These are phyloP conservation scores for Saccopteryx leptura DNA, from an alignment of 2,113 vertebrate genomes.

Conservation along the genomic window DNA sequence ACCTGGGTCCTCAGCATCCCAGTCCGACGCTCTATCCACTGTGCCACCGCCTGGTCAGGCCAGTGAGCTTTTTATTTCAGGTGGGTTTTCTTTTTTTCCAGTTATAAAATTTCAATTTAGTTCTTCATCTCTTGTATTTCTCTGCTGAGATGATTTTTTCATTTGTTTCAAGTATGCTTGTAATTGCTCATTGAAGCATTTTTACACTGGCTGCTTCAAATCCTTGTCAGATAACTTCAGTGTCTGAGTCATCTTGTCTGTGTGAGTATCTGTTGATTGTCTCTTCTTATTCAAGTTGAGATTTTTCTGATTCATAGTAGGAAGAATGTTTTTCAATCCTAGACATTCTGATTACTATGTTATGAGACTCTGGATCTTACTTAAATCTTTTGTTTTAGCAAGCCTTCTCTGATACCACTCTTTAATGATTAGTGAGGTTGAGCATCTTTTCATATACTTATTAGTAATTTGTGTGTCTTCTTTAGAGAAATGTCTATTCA, in stretches of 20 bases:
- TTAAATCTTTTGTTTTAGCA: neutral
- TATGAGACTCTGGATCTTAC: neutral
- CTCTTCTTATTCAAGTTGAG: neutral
- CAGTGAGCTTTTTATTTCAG: neutral
- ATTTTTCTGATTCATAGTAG: neutral
- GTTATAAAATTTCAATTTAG: neutral
- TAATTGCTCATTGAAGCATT: neutral
- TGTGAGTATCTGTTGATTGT: neutral
- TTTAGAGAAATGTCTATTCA: neutral
- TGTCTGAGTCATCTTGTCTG: neutral
- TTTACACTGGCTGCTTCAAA: neutral
- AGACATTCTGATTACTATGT: neutral
- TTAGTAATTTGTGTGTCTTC: neutral
- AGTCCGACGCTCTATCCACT: no score
- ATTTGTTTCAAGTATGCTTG: neutral
- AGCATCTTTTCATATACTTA: neutral
- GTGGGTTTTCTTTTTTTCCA: neutral
- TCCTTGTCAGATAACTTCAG: neutral
- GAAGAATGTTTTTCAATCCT: neutral
- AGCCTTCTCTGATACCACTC: neutral
- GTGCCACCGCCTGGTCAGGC: no score
- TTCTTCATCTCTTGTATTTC: conserved; percentile 9
- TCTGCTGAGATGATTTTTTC: neutral
- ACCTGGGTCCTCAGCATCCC: no score
- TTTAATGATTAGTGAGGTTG: neutral